Base-by-base conservation (phyloP, 2,888 invertebrate genomes). In the Ophraella communa region DNA sequence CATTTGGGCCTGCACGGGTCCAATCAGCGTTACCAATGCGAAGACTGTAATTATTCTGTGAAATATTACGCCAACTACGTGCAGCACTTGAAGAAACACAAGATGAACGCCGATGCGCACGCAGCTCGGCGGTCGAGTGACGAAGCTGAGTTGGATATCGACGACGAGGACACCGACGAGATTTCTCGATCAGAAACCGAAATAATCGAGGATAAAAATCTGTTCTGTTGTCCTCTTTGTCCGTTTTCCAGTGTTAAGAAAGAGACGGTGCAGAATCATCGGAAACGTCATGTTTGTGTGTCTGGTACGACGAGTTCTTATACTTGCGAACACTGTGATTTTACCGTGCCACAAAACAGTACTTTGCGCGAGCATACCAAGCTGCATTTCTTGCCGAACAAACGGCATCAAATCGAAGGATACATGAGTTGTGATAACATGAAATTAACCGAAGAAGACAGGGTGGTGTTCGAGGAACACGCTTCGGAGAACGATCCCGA, bases 31-130 rank as follows among this genome's bases (percentile, higher is more conserved):
- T 94, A 92, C 79, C 89, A 88, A 73, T 95, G 95, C 83, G 90
- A 91, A 73, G 85, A 88, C 45, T 95, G 95, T 81, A 94, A 95
- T 82, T 94, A 94, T 81, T 92, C 94, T 1, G 94, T 94, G 0
- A 92, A 93, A 74, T 93, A 93, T 79, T 92, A 91, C 74, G 93
- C 93, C 1, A 92, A 93, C 78, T 91, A 91, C 73, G 88, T 90
- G 35, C 94, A 94, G 78, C 95, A 95, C 77, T 84, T 89, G 82
- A 88, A 90, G 66, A 91, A 94, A 76, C 94, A 94, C 79, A 87
- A 89, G 77, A 87, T 88, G 80, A 89, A 89, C 67, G 89, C 88
- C 39, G 88, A 89, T 73, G 89, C 89, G 8, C 85, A 86, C 70
- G 87, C 87, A 0, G 87, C 87, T 42, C 84, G 86, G 61, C 84